Percentiles rank a stretch among this genome's conserved stretches.
Conservation (phyloP, 1,140 invertebrate species). For the Heliconius congener region DNA sequence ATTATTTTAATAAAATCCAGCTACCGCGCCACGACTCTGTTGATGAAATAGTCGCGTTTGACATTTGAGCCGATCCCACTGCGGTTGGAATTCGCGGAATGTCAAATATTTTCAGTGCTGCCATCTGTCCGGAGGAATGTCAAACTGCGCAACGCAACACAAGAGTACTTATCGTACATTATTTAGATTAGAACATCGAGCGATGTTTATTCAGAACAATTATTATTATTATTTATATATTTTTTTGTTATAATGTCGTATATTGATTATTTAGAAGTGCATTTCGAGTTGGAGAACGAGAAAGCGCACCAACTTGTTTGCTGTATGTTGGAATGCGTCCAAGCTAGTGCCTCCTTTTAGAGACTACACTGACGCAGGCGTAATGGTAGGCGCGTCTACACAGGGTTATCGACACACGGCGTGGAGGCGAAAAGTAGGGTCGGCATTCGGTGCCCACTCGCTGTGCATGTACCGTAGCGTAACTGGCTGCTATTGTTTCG, state of each 20-base stretch:
- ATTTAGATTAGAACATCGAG: constrained; percentile 35
- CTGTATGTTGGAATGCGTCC: constrained; percentile 69
- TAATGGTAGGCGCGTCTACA: constrained; percentile 68
- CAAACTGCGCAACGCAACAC: constrained; percentile 59
- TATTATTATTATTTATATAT: constrained; percentile 16
- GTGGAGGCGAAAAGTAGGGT: constrained; percentile 71
- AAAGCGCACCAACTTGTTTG: constrained; percentile 46
- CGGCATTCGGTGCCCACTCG: constrained; percentile 50
- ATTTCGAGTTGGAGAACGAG: constrained; percentile 1
- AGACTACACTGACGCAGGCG: constrained; percentile 71
- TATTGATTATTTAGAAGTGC: background rate
- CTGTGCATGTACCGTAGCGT: constrained; percentile 65
- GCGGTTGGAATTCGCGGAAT: constrained; percentile 79
- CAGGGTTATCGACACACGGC: constrained; percentile 77
- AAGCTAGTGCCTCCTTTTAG: constrained; percentile 63
- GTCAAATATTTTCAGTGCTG: constrained; percentile 80
- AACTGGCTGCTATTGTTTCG: constrained; percentile 58
- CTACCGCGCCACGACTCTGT: constrained; percentile 79
- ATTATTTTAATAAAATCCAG: constrained; percentile 78
- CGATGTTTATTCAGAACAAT: constrained; percentile 4
- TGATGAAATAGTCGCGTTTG: constrained; percentile 82
- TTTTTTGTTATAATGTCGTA: constrained; percentile 4
- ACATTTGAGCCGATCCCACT: constrained; percentile 82
- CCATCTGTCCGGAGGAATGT: constrained; percentile 76
- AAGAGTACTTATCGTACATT: constrained; percentile 48